Base-by-base conservation (phyloP, 2,888 invertebrate species). In the Drosophila subquinaria region DNA sequence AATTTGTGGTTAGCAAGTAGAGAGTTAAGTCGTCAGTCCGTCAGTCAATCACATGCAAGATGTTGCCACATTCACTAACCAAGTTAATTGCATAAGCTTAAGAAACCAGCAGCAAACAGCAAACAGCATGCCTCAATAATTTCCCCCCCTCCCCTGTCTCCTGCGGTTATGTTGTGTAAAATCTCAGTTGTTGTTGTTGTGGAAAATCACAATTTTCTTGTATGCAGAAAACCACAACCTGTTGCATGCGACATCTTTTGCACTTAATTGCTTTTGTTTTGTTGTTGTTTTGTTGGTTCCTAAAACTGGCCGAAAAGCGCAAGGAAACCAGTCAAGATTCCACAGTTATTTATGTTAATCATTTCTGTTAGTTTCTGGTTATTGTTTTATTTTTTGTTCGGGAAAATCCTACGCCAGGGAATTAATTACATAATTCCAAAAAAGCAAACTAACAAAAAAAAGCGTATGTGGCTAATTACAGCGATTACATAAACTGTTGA, bases 71-170 rank as follows among this genome's bases (percentile, higher is more conserved):
- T 73, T 75, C 70, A 69, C 68, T 72, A 80, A 60, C 73, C 76
- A 73, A 69, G 61, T 68, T 86, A 90, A 90, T 86, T 86, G 79
- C 90, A 86, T 89, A 89, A 86, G 83, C 74, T 57, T 11, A 8
- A 45, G 45, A 61, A 62, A 67, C 71, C 66, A 65, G 52, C 69
- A 61, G 56, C 88, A 88, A 65, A 50, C 69, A 61, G 56, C 88
- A 88, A 65, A 50, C 69, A 61, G 56, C 88, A 88, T 87, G 71
- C 72, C 80, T 76, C 80, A 71, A 82, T 77, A 77, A 80, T 82
- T 81, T 73, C 73, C 45, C 33, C n/a, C 5, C 9, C 8, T 0
- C 30, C 5, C 8, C 30, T 4, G 8, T 42, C 35, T 35, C 10
- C 40, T 79, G 72, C 61, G 52, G 61, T 40, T 61, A 48, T 3